Evolutionary conservation across 1,140 invertebrate genomes (phyloP), one percentile per base, ranked within the genome.

Genomic region (Papilio helenus): DNA sequence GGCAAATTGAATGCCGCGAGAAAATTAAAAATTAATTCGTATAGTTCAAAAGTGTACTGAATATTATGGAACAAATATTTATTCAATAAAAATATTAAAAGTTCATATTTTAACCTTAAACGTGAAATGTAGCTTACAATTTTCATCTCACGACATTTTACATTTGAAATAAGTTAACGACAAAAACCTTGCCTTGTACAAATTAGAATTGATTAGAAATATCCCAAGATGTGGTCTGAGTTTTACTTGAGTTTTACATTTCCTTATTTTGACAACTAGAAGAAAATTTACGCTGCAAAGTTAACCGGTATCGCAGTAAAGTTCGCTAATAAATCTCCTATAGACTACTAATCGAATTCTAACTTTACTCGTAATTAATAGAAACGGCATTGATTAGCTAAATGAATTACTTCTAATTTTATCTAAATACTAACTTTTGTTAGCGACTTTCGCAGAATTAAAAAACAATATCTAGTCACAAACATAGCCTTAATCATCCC

Each of bases 311-410:
- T 61, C 58, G 20, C 23, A 26, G 12, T 10, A 61, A 61, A 61
- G 58, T 61, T 61, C 4, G 9, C 7, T 23, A 61, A 72, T 72
- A 72, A 72, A 72, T 72, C 34, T 34, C 68, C 18, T 72, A 72
- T 39, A 72, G 68, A 20, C 68, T 39, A 72, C 68, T 16, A 72
- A 61, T 61, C 58, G 58, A 72, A 16, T 72, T 72, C 68, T 72
- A 72, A 72, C 68, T 72, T 72, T 18, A 72, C 68, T 72, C 68
- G 68, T 42, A 72, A 72, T 72, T 72, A 72, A 72, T 72, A 72
- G 68, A n/a, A 72, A 18, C 34, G 12, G 26, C 9, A 72, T 72
- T 72, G 34, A 42, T 72, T 42, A 72, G 14, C 3, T 72, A 72
- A 72, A 72, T 72, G 1, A 72, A 72, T 42, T 72, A 72, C 34